A percentile compares a stretch with the other conserved stretches of the same genome.
These are phyloP conservation scores for Eupeodes latifasciatus DNA, from an alignment of 2,888 invertebrate genomes.

Conservation along the genomic window DNA sequence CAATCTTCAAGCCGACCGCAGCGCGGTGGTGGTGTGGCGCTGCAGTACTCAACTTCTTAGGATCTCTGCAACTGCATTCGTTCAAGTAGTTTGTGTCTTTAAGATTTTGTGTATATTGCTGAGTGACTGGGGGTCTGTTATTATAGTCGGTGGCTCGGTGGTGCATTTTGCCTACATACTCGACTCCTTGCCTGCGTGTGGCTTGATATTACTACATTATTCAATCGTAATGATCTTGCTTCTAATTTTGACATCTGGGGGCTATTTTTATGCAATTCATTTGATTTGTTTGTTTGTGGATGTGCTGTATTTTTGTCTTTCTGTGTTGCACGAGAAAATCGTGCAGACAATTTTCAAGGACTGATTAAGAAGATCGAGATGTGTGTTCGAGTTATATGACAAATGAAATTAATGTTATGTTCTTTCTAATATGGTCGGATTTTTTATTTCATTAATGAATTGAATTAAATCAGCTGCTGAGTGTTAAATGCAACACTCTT, in stretches of 20 bases:
- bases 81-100: background rate
- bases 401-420: background rate
- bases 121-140: background rate
- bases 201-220: slow-evolving; percentile 56
- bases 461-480: background rate
- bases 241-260: slow-evolving; percentile 69
- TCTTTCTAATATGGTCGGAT: background rate
- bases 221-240: slow-evolving; percentile 72
- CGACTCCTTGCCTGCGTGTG: slow-evolving; percentile 40
- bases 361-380: slow-evolving; percentile 4
- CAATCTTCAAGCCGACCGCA: slow-evolving; percentile 16
- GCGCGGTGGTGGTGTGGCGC: no score
- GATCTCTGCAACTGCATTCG: background rate
- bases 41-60: background rate
- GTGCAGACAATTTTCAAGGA: slow-evolving; percentile 65
- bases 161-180: background rate
- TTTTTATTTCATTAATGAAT: slow-evolving; percentile 5
- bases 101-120: background rate
- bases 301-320: background rate
- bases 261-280: slow-evolving; percentile 71
- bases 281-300: background rate
- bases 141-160: background rate
- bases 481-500: no score
- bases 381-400: background rate
- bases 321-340: slow-evolving; percentile 34